Evolutionary conservation across 2,113 vertebrate genomes (phyloP), one percentile per base, ranked within the genome.

Genomic region (Chelonoidis abingdonii): DNA sequence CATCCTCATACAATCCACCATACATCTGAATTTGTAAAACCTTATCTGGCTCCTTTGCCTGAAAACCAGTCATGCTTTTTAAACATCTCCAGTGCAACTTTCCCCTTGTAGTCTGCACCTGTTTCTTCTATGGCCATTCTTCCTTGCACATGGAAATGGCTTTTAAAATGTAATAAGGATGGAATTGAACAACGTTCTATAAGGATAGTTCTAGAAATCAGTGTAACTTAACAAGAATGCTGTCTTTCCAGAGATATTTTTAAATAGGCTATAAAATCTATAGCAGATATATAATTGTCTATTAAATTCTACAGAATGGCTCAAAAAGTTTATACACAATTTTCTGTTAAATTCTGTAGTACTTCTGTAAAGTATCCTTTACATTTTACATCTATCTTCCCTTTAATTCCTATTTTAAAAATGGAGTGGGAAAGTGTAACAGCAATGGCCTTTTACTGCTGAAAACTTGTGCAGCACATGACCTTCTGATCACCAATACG

Each of bases 51-150:
- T 87, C 27, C 62, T 85, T 5, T 84, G 80, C 25, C 38, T 62
- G 78, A 54, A 85, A 85, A 89, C 89, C 75, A 86, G 25, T 62
- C 35, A 44, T 50, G 6, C 81, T 44, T 93, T 84, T 49, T 84
- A 10, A 83, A 88, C 82, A 50, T 52, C 16, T 44, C 50, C 38
- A 83, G 5, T 57, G 69, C 17, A 57, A 25, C 3, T 0, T 59
- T 35, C 83, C 89, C 78, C 29, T 85, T 83, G 10, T 86, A 93
- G 8, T 83, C 84, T 89, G 8, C 24, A 54, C 50, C 17, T 62
- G 57, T 69, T 92, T 52, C 90, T 89, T 89, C 49, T 87, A 3
- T 93, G 65, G n/a, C 54, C 89, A 27, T 54, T 96, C 82, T 92
- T 80, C 54, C 27, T 84, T n/a, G 35, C 2, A 21, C 2, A 4